Evolutionary conservation across 2,888 invertebrate genomes (phyloP), one percentile per base, ranked within the genome.

Genomic region (Aproaerema taeniolella): DNA sequence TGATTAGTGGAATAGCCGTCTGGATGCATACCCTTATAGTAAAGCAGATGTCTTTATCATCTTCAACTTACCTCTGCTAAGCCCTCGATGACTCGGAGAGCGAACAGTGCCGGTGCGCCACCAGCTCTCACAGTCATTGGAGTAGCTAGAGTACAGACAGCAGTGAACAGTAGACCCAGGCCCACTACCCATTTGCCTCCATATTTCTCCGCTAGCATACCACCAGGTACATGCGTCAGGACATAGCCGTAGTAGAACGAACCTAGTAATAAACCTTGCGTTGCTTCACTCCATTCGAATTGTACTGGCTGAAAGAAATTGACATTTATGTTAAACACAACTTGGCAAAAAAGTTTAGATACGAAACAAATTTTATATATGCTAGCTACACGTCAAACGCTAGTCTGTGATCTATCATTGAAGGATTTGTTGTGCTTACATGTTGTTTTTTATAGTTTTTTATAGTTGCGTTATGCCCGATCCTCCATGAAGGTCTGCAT

Each of bases 201-300:
- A 16, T 14, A 31, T 8, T n/a, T 7, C 52, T 93, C 93, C 0
- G 94, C 91, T 33, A 94, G 55, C 50, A 92, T 85, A 36, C 94
- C 95, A 17, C 94, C 94, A 0, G 94, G 94, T 12, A 95, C 67
- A 56, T 94, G 94, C 0, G 93, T 93, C 0, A 93, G 43, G 4
- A 93, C 89, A 67, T 94, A 94, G 1, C 94, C 94, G 85, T 92
- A 93, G 70, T 92, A 94, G 67, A 94, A 94, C 0, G 92, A 89
- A 29, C 92, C 90, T 1, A 94, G 75, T 20, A 94, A 90, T 12
- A 92, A 61, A 0, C 93, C 93, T 74, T 92, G 91, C 4, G 89
- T 81, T 29, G 85, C 65, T 59, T 90, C 88, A 33, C 86, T 85
- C 92, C 92, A 93, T 9, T 89, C 85, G 8, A 20, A 20, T 20